phyloP scores from a whole-genome alignment of 2,888 invertebrate genomes.

The Lasius platythorax region DNA sequence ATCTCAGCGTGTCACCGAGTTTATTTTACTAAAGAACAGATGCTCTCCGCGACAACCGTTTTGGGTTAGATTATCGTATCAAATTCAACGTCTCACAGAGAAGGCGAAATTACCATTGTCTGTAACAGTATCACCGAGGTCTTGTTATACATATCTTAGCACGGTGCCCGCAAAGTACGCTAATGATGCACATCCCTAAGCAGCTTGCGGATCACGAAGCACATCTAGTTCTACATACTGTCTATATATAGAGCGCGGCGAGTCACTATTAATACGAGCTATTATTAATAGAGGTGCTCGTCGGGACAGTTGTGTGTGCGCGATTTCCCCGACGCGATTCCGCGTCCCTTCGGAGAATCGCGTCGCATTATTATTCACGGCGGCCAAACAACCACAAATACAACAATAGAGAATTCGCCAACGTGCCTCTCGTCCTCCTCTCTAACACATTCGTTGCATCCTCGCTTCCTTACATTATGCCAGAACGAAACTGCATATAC shows the following conservation, averaged over 20 bases:
- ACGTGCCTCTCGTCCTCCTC: not conserved
- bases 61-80: constrained; percentile 14
- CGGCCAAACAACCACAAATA: constrained; percentile 23
- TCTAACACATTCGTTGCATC: constrained; percentile 2
- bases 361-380: constrained; percentile 29
- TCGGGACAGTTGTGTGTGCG: constrained; percentile 56
- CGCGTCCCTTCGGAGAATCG: constrained; percentile 27
- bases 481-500: not conserved
- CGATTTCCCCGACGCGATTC: constrained; percentile 36
- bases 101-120: constrained; percentile 1
- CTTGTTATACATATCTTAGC: not conserved
- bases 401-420: constrained; percentile 14
- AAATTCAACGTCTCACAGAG: not conserved
- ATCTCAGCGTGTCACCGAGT: not conserved
- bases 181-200: constrained; percentile 55
- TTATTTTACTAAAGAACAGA: not conserved
- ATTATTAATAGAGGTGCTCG: constrained; percentile 75
- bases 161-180: constrained; percentile 17
- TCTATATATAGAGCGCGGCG: constrained; percentile 55
- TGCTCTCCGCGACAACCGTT: not conserved
- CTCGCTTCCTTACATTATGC: not conserved
- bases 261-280: constrained; percentile 77
- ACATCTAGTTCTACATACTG: constrained; percentile 30
- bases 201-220: constrained; percentile 37
- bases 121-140: constrained; percentile 4